Conservation (phyloP, 2,113 vertebrate genomes). For the Chaetorhynchus papuensis region DNA sequence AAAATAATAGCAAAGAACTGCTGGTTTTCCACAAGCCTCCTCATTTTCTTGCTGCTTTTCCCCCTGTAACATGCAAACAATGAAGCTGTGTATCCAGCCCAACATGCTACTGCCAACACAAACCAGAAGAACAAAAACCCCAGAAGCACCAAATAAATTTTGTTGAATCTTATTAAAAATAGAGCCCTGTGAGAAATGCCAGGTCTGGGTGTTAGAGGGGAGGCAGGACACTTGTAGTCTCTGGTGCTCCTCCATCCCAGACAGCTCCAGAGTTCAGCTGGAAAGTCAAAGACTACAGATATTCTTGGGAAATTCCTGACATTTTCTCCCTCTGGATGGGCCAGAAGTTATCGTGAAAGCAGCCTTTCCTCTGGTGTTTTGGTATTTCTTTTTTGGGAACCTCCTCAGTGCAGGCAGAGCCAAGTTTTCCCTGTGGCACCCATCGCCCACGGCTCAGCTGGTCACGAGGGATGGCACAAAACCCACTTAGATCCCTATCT, state of each 20-base stretch:
- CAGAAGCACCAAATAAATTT: not conserved
- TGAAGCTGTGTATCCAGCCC: accelerated
- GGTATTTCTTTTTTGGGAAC: not conserved
- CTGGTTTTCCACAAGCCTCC: not conserved
- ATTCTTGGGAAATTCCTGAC: conserved; percentile 9
- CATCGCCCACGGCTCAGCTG: accelerated
- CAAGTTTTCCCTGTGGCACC: not conserved
- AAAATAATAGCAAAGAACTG: not conserved
- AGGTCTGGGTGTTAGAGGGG: not conserved
- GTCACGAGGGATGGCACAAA: not conserved
- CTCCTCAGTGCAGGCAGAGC: not conserved
- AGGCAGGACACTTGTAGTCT: not conserved
- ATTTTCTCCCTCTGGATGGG: not conserved
- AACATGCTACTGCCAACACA: not conserved
- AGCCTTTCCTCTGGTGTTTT: not conserved
- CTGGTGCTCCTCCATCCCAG: not conserved
- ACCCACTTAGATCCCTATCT: not conserved
- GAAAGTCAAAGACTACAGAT: not conserved
- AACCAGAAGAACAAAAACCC: not conserved
- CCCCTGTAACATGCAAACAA: not conserved
- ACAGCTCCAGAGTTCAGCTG: not conserved
- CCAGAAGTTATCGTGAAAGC: not conserved
- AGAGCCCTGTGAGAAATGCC: not conserved
- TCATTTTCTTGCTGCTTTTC: not conserved
- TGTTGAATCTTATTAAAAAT: not conserved